These are phyloP conservation scores for Galerucella nymphaeae DNA, from an alignment of 2,888 invertebrate species.

Conservation along the genomic window DNA sequence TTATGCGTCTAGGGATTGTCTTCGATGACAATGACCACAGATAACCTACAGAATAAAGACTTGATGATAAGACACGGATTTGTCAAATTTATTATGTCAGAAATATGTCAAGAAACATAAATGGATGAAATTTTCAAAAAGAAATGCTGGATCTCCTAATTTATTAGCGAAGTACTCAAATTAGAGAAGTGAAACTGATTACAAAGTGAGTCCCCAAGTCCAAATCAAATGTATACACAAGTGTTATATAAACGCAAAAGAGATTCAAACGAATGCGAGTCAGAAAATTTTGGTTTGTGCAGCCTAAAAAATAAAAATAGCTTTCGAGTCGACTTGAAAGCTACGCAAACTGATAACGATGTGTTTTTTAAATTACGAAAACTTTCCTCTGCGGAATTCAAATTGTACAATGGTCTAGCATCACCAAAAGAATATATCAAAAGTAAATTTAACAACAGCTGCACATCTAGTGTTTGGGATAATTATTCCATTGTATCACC, in stretches of 20 bases:
- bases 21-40: too few species aligned
- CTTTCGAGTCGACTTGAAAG: neutral
- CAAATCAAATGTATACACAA: neutral
- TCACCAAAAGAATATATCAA: neutral
- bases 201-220: neutral
- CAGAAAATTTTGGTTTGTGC: neutral
- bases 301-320: neutral
- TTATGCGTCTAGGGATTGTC: too few species aligned
- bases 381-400: conserved; percentile 1
- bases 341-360: conserved; percentile 5
- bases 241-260: neutral
- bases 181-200: neutral
- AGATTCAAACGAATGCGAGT: neutral
- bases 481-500: neutral
- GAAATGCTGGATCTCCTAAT: neutral
- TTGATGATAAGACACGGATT: neutral
- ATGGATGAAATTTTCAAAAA: neutral
- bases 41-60: too few species aligned
- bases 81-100: neutral
- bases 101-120: neutral
- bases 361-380: neutral
- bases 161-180: neutral
- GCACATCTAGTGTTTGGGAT: neutral
- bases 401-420: conserved; percentile 7
- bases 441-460: neutral